Base-by-base conservation (phyloP, 2,797 vertebrate genomes). In the Eremophila alpestris region DNA sequence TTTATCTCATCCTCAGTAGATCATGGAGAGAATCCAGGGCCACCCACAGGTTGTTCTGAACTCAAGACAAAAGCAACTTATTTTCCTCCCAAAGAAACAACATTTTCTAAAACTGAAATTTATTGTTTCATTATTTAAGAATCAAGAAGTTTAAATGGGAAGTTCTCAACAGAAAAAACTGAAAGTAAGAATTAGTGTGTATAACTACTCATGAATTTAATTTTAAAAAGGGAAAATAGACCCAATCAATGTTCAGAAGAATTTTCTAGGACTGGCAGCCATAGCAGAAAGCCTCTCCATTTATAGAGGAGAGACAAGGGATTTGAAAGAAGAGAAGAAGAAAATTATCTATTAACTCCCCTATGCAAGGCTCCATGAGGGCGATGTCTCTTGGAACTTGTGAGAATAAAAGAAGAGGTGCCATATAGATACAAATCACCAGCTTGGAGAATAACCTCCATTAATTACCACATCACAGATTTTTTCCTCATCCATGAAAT, bases 1-100 rank as follows among this genome's bases (percentile, higher is more conserved):
- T 89, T 49, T 83, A 62, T 79, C 70, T 89, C 59, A 67, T 83
- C 45, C 78, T 87, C 78, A 88, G 32, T 41, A 40, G 45, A 82
- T 77, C 52, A 92, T 96, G 96, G 95, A 95, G 51, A 74, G 38
- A 68, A 89, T 96, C 94, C 96, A 97, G 79, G 95, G 93, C 94
- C 95, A 97, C 97, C 94, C 96, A 95, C 92, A 93, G 59, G 41
- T 79, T 81, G 85, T 41, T 38, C 22, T 26, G 29, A 74, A 78
- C 75, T 86, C 67, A 93, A 88, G 41, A 87, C 38, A 45, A 60
- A 54, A 81, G 6, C 52, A 52, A 65, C 38, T 80, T 69, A 8
- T 83, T 83, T 93, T 83, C 40, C 32, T 76, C 22, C 40, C 52
- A 83, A 83, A 85, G 34, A 67, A 93, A 36, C 7, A 58, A 34